A percentile compares a stretch with the other conserved stretches of the same genome.
Conservation (phyloP, 2,113 vertebrate species). For the Leiothrix lutea region DNA sequence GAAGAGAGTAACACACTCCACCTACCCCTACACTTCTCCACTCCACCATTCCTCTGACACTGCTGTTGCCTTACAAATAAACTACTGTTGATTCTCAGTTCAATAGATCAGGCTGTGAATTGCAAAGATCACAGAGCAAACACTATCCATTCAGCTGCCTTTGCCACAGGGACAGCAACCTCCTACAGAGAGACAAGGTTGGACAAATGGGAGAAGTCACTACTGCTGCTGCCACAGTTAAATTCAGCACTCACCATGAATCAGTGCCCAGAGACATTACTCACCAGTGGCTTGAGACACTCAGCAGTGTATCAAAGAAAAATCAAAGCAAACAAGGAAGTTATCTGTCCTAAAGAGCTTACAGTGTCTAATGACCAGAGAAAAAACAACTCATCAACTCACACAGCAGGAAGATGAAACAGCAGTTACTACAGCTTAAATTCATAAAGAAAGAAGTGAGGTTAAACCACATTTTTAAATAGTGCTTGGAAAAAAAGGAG, state of each 20-base stretch:
- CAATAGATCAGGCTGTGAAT: neutral
- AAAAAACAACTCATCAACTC: neutral
- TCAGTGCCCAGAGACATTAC: constrained; percentile 2
- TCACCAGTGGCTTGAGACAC: neutral
- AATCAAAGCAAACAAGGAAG: constrained; percentile 52
- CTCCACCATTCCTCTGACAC: neutral
- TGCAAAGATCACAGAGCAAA: neutral
- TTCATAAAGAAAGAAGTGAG: neutral
- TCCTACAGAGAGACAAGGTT: neutral
- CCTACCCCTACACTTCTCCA: neutral
- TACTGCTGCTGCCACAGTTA: neutral
- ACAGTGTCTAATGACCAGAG: neutral
- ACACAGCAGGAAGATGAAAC: neutral
- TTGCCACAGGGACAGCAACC: neutral
- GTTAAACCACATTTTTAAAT: neutral
- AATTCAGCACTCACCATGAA: neutral
- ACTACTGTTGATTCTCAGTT: neutral
- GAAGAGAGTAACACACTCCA: neutral
- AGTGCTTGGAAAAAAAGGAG: neutral
- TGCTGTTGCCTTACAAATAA: neutral
- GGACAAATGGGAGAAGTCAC: neutral
- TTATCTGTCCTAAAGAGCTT: neutral
- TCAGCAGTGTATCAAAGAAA: neutral
- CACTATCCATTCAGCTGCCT: neutral
- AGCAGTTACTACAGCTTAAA: neutral